phyloP scores from a whole-genome alignment of 2,888 invertebrate genomes.

The Crossocerus cetratus region DNA sequence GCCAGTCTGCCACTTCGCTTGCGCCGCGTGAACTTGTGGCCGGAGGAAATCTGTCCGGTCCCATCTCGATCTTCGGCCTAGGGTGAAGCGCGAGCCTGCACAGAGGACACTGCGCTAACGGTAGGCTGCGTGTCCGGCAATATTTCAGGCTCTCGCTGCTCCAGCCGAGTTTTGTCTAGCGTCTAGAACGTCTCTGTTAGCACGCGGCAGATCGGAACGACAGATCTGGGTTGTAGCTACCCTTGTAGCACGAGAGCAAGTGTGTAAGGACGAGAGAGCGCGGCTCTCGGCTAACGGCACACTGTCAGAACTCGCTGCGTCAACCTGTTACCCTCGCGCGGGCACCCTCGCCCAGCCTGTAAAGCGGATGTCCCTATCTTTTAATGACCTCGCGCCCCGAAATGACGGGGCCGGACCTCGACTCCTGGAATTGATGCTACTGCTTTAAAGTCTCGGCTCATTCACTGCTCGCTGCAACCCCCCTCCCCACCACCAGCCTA shows the following conservation, averaged over 20 bases:
- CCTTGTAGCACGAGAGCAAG: background rate
- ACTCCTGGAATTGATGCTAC: background rate
- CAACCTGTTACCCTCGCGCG: slow-evolving; percentile 8
- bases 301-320: background rate
- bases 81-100: background rate
- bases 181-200: slow-evolving; percentile 66
- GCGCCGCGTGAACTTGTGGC: slow-evolving; percentile 31
- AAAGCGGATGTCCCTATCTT: background rate
- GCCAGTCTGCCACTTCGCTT: slow-evolving; percentile 27
- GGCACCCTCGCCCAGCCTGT: background rate
- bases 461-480: background rate
- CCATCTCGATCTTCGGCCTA: slow-evolving; percentile 49
- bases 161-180: slow-evolving; percentile 1
- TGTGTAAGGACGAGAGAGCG: background rate
- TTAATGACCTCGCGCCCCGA: background rate
- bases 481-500: background rate
- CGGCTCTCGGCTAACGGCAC: background rate
- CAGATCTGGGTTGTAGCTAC: slow-evolving; percentile 39
- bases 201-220: slow-evolving; percentile 51
- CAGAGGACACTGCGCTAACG: slow-evolving; percentile 48
- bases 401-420: background rate
- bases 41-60: slow-evolving; percentile 41
- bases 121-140: slow-evolving; percentile 61
- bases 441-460: background rate
- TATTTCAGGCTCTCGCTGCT: slow-evolving; percentile 51